Conservation (phyloP, 2,113 vertebrate genomes). For the Syrrhaptes paradoxus region DNA sequence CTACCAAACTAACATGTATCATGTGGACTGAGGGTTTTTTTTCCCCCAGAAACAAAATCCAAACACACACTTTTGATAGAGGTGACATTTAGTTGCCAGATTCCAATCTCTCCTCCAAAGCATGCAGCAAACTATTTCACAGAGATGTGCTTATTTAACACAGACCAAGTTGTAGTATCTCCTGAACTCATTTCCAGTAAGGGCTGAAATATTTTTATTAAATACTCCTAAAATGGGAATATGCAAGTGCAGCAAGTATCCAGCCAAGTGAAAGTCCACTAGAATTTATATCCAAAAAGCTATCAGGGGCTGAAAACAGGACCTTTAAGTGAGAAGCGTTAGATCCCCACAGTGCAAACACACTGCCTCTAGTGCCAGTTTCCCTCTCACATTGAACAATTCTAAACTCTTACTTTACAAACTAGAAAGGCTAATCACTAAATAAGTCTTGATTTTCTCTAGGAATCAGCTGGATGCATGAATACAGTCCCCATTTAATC, state of each 20-base stretch:
- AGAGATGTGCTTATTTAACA: background rate
- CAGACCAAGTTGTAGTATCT: background rate
- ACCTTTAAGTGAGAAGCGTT: background rate
- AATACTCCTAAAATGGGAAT: background rate
- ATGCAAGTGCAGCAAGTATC: background rate
- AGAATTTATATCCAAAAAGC: background rate
- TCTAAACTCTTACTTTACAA: background rate
- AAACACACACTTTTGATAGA: background rate
- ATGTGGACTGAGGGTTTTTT: too few relatives aligned
- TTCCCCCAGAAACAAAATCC: background rate
- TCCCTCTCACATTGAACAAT: too few relatives aligned
- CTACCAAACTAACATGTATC: background rate
- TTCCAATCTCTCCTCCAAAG: background rate
- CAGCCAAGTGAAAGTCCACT: background rate
- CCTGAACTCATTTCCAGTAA: background rate
- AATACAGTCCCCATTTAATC: background rate
- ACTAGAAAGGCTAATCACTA: background rate
- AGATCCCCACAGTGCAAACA: accelerated
- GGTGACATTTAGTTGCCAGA: background rate
- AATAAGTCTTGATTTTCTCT: background rate
- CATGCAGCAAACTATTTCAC: background rate
- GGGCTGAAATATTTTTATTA: background rate
- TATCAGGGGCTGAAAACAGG: background rate
- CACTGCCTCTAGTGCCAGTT: accelerated
- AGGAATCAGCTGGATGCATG: background rate